Base-by-base conservation (phyloP, 2,888 invertebrate species). In the Eudasyphora cyanicolor region DNA sequence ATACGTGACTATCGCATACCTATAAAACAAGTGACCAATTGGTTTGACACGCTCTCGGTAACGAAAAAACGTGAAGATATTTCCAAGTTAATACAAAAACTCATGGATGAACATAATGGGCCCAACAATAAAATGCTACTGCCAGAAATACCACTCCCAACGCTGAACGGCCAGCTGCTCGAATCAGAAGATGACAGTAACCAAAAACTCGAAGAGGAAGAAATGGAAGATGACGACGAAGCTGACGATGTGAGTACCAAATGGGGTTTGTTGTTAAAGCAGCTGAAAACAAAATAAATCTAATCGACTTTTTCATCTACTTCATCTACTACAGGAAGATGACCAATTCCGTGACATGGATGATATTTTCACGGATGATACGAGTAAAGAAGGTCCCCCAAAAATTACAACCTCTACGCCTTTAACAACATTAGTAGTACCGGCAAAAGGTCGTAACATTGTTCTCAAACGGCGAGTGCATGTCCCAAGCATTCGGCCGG, bases 1-100 rank as follows among this genome's bases (percentile, higher is more conserved):
- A 95, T 98, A 76, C 93, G 94, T 86, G 96, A 97, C 92, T 98
- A 96, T 89, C 93, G 94, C 71, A 93, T 97, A 86, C 98, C 98
- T 29, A 97, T 98, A 87, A 96, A 95, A 90, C 95, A 95, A 84
- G 92, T 98, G 83, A 93, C 94, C 75, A 94, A 95, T 89, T 98
- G 98, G 98, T 98, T 98, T 91, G 95, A 96, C 85, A 95, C 96
- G 89, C 95, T 97, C 82, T 93, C 95, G 3, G 97, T 98, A 0
- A 96, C 96, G 1, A 94, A 95, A 77, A 98, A 98, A 93, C 93
- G 98, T 78, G 96, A 97, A 91, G 96, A 98, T 86, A 95, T 98
- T 86, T 96, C 96, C 38, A 94, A 95, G 85, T 93, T 98, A 82
- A 94, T 98, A 71, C 95, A 95, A 88, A 91, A 93, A 49, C 92